These are phyloP conservation scores for Dasysyrphus tricinctus DNA, from an alignment of 2,888 invertebrate species.

Conservation along the genomic window DNA sequence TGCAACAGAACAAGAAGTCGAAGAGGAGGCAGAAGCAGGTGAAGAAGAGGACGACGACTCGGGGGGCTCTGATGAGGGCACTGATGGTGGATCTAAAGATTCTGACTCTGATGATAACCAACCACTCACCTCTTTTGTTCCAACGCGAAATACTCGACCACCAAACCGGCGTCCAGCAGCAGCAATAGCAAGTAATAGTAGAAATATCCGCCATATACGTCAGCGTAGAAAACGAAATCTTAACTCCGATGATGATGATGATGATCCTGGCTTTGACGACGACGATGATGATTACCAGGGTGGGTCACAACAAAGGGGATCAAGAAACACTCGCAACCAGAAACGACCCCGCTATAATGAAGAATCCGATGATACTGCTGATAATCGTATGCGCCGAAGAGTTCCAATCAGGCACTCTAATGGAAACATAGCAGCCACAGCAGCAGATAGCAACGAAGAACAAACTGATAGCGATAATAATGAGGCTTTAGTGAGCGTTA, in stretches of 20 bases:
- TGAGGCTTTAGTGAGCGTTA: conserved; percentile 85
- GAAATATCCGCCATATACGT: conserved; percentile 69
- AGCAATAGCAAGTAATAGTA: conserved; percentile 42
- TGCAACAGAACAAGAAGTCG: conserved; percentile 74
- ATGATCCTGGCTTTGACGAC: conserved; percentile 76
- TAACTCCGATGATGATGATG: conserved; percentile 73
- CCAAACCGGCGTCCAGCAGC: conserved; percentile 69
- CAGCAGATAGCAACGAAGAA: conserved; percentile 69
- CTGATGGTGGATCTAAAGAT: conserved; percentile 81
- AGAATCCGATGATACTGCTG: conserved; percentile 71
- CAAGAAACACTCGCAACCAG: conserved; percentile 79
- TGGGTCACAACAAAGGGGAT: conserved; percentile 78
- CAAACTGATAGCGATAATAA: conserved; percentile 78
- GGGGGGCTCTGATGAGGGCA: conserved; percentile 81
- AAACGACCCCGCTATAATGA: conserved; percentile 86
- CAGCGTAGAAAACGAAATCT: conserved; percentile 65
- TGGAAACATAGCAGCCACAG: conserved; percentile 42
- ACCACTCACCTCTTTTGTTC: conserved; percentile 83
- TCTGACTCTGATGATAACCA: conserved; percentile 83
- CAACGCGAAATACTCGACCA: conserved; percentile 67
- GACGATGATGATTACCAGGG: conserved; percentile 80
- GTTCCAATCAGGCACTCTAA: conserved; percentile 49
- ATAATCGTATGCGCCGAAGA: conserved; percentile 64
- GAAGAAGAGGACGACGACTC: conserved; percentile 77
- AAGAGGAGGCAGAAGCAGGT: conserved; percentile 73